Evolutionary conservation across 1,140 invertebrate species (phyloP), one percentile per base, ranked within the genome.

Genomic region (Chironomus striatipennis): DNA sequence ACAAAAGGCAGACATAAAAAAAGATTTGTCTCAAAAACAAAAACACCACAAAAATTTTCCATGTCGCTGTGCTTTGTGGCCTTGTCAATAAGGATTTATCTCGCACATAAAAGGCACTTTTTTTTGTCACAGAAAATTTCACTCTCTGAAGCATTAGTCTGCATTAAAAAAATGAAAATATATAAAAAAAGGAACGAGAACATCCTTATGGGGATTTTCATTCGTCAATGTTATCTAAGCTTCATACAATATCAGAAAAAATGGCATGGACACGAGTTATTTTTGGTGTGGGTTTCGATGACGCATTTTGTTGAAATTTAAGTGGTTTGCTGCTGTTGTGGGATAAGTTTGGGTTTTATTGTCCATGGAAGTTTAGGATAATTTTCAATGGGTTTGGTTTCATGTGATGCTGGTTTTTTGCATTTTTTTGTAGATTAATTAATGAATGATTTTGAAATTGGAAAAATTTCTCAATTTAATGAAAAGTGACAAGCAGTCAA

Each of bases 1-100:
- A 15, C 4, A 57, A 57, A 57, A 57, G 24, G 24, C 24, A 34
- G 24, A 34, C 24, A 34, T 57, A 57, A 15, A n/a, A 57, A 57
- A 57, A 34, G 24, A 57, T 57, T 47, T 47, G n/a, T 57, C 4
- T 57, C 1, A 57, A 15, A 57, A 57, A 57, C 47, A 15, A 57
- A 57, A 57, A 7, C 12, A 15, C 47, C 8, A 1, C 47, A 57
- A 57, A 57, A 57, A 57, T 57, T 57, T 57, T 57, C 47, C 47
- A 57, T 57, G 47, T 57, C 47, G n/a, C 47, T 57, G 47, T 57
- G 47, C n/a, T 57, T n/a, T 57, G 47, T 57, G 47, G 47, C 47
- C 8, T 57, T 57, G 47, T 57, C 47, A 57, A 57, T 57, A 12
- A 57, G 47, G 47, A 57, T 57, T 57, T 57, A 57, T 57, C 8